Evolutionary conservation across 2,797 vertebrate species (phyloP).

Genomic region (Phataginus tricuspis): DNA sequence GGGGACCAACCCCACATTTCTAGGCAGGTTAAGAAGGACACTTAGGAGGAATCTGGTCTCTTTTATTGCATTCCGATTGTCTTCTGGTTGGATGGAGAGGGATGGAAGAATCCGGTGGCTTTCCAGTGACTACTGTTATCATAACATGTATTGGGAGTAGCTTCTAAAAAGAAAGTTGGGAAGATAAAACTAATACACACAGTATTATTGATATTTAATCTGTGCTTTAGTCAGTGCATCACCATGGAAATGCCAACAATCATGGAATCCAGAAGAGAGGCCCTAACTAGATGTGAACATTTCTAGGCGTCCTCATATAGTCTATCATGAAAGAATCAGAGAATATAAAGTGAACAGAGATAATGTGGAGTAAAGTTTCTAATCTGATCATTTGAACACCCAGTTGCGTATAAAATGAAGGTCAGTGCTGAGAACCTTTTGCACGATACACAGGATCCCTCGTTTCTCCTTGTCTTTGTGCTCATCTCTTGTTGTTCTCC

Average conservation of each 20-base stretch:
- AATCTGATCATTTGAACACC: neutral
- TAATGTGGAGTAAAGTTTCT: neutral
- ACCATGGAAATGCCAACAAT: neutral
- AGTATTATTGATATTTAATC: constrained; percentile 15
- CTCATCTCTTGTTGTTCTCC: neutral
- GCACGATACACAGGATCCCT: neutral
- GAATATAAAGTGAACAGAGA: neutral
- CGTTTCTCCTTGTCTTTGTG: neutral
- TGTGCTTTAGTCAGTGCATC: neutral
- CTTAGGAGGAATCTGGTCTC: neutral
- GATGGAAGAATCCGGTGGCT: neutral
- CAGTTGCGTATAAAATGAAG: neutral
- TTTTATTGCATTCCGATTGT: neutral
- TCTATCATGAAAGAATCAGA: neutral
- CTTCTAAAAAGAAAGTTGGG: neutral
- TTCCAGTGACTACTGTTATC: neutral
- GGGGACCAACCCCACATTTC: neutral
- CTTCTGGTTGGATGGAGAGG: neutral
- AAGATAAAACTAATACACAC: neutral
- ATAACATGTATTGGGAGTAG: neutral
- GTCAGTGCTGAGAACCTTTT: neutral
- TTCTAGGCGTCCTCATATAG: neutral
- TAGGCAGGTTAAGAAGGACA: neutral
- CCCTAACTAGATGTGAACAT: neutral
- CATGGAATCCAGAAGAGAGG: neutral